These are phyloP conservation scores for Phenacoccus solenopsis DNA, from an alignment of 1,140 invertebrate species.

Conservation along the genomic window DNA sequence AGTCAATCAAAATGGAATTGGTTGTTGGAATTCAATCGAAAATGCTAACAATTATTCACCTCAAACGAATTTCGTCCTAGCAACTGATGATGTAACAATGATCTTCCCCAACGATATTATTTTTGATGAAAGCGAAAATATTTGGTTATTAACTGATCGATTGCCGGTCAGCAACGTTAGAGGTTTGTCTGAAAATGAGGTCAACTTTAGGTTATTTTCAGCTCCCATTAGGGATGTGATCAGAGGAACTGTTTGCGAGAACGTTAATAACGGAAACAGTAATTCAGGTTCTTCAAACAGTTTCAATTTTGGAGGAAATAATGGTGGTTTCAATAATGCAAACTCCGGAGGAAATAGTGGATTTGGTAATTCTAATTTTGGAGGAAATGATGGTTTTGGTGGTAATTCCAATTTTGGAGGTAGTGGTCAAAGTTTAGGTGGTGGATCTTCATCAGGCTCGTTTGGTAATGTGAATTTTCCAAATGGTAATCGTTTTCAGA, in stretches of 20 bases:
- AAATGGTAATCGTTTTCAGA: too few relatives aligned
- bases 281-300: too few relatives aligned
- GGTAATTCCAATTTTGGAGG: neutral
- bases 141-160: slow-evolving; percentile 61
- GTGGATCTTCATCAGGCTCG: too few relatives aligned
- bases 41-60: slow-evolving; percentile 20
- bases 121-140: slow-evolving; percentile 51
- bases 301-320: neutral
- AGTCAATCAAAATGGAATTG: slow-evolving; percentile 62
- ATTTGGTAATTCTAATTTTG: neutral
- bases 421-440: too few relatives aligned
- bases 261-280: neutral
- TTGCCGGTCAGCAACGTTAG: slow-evolving; percentile 56
- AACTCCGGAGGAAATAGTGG: neutral
- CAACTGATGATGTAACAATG: slow-evolving; percentile 54
- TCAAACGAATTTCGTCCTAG: slow-evolving; percentile 39
- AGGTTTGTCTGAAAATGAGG: slow-evolving; percentile 44
- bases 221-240: slow-evolving; percentile 51
- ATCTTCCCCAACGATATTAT: slow-evolving; percentile 65
- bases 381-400: neutral
- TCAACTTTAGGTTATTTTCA: slow-evolving; percentile 58
- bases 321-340: neutral
- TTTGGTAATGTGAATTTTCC: too few relatives aligned
- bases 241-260: slow-evolving; percentile 47
- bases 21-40: slow-evolving; percentile 57